A percentile compares a stretch with the other conserved stretches of the same genome.
Conservation (phyloP, 1,140 invertebrate species). For the Caenorhabditis remanei region DNA sequence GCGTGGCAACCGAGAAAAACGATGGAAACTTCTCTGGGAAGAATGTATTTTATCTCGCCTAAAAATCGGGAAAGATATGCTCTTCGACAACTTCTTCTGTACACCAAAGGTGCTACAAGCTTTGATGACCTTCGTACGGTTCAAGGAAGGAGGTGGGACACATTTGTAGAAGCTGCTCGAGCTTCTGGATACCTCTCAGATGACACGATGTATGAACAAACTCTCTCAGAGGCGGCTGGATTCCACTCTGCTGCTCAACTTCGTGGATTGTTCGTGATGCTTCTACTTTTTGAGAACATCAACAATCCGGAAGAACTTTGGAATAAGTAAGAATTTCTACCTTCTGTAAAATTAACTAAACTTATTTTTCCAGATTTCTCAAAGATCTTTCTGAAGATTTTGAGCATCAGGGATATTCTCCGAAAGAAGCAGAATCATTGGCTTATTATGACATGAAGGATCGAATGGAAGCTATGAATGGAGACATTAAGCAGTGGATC, state of each 20-base stretch:
- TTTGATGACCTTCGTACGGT: neutral
- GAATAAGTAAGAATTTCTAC: neutral
- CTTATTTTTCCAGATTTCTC: too few relatives aligned
- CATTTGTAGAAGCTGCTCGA: neutral
- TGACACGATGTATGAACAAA: neutral
- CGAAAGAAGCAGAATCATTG: too few relatives aligned
- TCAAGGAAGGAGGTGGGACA: neutral
- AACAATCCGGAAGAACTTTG: neutral
- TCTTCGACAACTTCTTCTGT: slow-evolving; percentile 12
- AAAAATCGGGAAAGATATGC: neutral
- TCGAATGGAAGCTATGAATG: too few relatives aligned
- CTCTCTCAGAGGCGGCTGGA: neutral
- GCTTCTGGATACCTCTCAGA: neutral
- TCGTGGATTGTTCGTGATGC: neutral
- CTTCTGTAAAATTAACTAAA: neutral
- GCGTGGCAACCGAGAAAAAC: neutral
- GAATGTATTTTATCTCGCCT: neutral
- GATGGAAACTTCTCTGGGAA: neutral
- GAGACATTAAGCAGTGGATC: too few relatives aligned
- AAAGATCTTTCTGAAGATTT: too few relatives aligned
- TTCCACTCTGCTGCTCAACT: neutral
- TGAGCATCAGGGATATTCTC: too few relatives aligned
- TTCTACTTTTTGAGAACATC: neutral
- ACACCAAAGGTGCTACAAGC: neutral
- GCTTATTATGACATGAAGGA: too few relatives aligned